Conservation (phyloP, 2,888 invertebrate species). For the Steromphala cineraria region DNA sequence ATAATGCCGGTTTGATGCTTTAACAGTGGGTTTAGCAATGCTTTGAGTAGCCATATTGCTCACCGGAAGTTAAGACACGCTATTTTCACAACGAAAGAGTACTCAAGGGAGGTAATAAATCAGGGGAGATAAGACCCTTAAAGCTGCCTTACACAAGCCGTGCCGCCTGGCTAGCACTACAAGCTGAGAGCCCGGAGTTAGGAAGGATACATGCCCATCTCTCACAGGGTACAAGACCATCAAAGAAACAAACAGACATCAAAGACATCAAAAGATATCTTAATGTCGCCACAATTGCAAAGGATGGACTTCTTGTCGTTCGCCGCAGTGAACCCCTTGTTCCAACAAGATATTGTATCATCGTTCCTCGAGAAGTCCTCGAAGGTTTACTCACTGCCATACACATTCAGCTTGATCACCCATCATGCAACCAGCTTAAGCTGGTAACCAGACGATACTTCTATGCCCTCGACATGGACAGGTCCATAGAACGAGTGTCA, state of each 20-base stretch:
- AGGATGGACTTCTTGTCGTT: slow-evolving; percentile 34
- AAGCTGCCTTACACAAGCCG: slow-evolving; percentile 32
- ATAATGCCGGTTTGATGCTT: too few species aligned
- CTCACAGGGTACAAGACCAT: slow-evolving; percentile 31
- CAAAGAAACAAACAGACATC: slow-evolving; percentile 31
- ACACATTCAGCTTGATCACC: slow-evolving; percentile 34
- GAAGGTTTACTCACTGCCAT: slow-evolving; percentile 29
- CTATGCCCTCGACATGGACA: slow-evolving; percentile 27
- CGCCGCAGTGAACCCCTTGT: slow-evolving; percentile 4
- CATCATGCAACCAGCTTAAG: slow-evolving; percentile 24
- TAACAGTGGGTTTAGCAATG: too few species aligned
- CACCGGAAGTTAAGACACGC: too few species aligned
- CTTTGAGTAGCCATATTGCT: too few species aligned
- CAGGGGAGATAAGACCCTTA: too few species aligned
- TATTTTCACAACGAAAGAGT: too few species aligned
- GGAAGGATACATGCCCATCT: slow-evolving; percentile 38
- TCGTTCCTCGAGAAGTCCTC: slow-evolving; percentile 27
- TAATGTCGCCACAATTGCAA: slow-evolving; percentile 18
- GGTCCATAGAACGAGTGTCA: not conserved
- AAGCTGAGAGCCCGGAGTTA: slow-evolving; percentile 39
- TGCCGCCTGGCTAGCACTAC: slow-evolving; percentile 27
- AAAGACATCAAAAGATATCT: slow-evolving; percentile 36
- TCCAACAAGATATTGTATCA: slow-evolving; percentile 20
- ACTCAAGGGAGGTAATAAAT: too few species aligned
- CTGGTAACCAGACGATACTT: slow-evolving; percentile 25